Conservation (phyloP, 2,797 vertebrate genomes). For the Cottoperca gobio region DNA sequence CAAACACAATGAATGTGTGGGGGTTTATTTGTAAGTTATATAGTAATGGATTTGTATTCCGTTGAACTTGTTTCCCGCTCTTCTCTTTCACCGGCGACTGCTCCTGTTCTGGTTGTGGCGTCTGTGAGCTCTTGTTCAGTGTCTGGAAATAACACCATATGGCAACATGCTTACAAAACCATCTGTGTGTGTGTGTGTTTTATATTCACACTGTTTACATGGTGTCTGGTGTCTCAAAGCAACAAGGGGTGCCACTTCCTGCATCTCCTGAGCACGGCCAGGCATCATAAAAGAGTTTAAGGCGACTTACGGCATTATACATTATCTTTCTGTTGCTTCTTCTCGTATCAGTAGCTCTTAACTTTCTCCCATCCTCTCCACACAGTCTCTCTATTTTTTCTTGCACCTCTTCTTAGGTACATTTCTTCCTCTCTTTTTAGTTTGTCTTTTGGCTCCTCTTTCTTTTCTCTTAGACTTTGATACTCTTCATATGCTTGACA, state of each 20-base stretch:
- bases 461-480: neutral
- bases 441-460: neutral
- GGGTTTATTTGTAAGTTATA: neutral
- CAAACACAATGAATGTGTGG: neutral
- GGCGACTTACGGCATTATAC: too few species aligned
- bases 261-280: neutral
- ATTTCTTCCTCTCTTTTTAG: too few species aligned
- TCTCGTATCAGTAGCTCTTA: too few species aligned
- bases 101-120: neutral
- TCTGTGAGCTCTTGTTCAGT: conserved; percentile 27
- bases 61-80: conserved; percentile 6
- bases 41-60: neutral
- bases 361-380: too few species aligned
- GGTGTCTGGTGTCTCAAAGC: neutral
- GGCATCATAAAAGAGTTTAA: neutral
- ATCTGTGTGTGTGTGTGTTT: neutral
- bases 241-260: neutral
- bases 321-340: neutral
- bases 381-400: too few species aligned
- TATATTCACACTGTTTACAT: neutral
- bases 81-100: neutral
- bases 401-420: too few species aligned
- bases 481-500: too few species aligned
- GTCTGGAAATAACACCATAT: conserved; percentile 43
- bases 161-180: conserved; percentile 38